phyloP scores from a whole-genome alignment of 1,140 invertebrate species.

The Holcopasites calliopsidis region DNA sequence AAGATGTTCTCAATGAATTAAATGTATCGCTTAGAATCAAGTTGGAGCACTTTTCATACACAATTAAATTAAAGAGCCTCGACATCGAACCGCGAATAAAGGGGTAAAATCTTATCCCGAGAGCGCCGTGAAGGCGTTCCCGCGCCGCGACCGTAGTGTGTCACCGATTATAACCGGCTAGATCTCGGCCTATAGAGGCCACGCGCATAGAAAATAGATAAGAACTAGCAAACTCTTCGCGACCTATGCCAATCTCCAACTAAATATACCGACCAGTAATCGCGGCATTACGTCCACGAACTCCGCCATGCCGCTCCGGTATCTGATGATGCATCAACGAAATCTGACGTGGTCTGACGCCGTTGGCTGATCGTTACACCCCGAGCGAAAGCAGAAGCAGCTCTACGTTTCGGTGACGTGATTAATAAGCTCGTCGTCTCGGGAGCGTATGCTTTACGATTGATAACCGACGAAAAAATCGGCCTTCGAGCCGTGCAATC shows the following conservation, averaged over 20 bases:
- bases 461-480: background rate
- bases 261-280: conserved; percentile 76
- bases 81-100: background rate
- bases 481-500: background rate
- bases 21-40: too few relatives aligned
- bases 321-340: conserved; percentile 52
- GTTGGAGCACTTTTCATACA: too few relatives aligned
- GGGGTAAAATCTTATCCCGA: background rate
- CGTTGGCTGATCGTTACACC: background rate
- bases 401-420: background rate
- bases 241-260: conserved; percentile 76
- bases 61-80: too few relatives aligned
- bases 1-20: too few relatives aligned
- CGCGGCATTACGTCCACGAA: conserved; percentile 53
- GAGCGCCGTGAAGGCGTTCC: conserved; percentile 15
- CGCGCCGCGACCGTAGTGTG: conserved; percentile 43
- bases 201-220: conserved; percentile 75
- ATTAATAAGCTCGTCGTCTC: too few relatives aligned
- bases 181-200: conserved; percentile 66
- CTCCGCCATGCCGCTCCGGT: conserved; percentile 28
- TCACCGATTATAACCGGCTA: conserved; percentile 70
- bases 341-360: conserved; percentile 39
- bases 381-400: background rate
- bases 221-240: conserved; percentile 61
- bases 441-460: background rate